Conservation (phyloP, 1,140 invertebrate species). For the Drosophila simulans region DNA sequence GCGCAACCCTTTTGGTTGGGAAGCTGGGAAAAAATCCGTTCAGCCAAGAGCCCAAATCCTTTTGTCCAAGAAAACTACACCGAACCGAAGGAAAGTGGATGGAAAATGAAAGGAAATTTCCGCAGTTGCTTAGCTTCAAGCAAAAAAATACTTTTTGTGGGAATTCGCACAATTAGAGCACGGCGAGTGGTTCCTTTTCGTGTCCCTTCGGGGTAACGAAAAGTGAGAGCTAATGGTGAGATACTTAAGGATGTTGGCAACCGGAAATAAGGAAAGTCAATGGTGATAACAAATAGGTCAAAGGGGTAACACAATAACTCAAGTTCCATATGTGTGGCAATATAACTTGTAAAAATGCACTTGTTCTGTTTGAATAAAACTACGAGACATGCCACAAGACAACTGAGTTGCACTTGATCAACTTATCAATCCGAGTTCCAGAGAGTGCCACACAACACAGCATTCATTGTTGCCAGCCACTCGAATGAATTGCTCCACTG, state of each 20-base stretch:
- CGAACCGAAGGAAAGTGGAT: constrained; percentile 34
- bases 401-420: too few relatives aligned
- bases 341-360: too few relatives aligned
- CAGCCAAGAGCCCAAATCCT: constrained; percentile 19
- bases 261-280: constrained; percentile 8
- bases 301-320: background rate
- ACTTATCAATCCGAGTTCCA: too few relatives aligned
- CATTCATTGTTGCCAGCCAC: background rate
- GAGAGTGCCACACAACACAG: background rate
- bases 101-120: constrained; percentile 52
- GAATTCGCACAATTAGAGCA: constrained; percentile 80
- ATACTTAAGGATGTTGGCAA: constrained; percentile 17
- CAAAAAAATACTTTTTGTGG: constrained; percentile 61
- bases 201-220: constrained; percentile 1
- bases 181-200: constrained; percentile 43
- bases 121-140: constrained; percentile 15
- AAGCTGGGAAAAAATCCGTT: constrained; percentile 62
- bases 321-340: too few relatives aligned
- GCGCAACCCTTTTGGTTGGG: constrained; percentile 49
- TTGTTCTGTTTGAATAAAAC: too few relatives aligned
- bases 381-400: too few relatives aligned
- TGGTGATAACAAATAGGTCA: background rate
- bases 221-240: constrained; percentile 17
- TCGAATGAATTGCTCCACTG: constrained; percentile 9
- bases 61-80: constrained; percentile 38